Conservation (phyloP, 1,140 invertebrate genomes). For the Cardiocondyla obscurior region DNA sequence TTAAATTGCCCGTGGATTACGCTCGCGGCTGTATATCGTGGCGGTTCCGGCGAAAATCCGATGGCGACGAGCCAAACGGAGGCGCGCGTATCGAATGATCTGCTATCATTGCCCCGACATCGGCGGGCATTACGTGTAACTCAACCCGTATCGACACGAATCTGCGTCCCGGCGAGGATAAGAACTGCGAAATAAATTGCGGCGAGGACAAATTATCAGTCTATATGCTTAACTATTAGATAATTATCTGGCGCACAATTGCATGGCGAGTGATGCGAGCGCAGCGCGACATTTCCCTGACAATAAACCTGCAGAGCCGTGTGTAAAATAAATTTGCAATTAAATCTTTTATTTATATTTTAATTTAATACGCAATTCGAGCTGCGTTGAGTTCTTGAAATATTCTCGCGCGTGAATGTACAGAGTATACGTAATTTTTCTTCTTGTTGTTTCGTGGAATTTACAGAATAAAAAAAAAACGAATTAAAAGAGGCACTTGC, state of each 20-base stretch:
- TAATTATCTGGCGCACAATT: not conserved
- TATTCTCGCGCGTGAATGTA: not conserved
- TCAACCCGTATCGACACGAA: not conserved
- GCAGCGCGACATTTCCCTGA: no score
- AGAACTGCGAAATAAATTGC: not conserved
- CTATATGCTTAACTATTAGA: not conserved
- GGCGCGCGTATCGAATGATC: slow-evolving; percentile 28
- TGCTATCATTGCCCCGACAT: slow-evolving; percentile 23
- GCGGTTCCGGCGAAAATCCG: slow-evolving; percentile 53
- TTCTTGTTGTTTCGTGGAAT: not conserved
- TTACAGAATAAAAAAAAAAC: not conserved
- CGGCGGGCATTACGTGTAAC: not conserved
- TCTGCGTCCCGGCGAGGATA: not conserved
- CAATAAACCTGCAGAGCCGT: no score
- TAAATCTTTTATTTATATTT: no score
- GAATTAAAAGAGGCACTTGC: slow-evolving; percentile 1
- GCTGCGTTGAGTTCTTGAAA: not conserved
- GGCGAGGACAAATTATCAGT: not conserved
- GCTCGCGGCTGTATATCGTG: slow-evolving; percentile 11
- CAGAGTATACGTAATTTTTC: not conserved
- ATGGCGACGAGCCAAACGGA: slow-evolving; percentile 51
- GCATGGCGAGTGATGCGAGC: no score
- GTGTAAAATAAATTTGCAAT: no score
- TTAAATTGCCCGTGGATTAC: slow-evolving; percentile 80
- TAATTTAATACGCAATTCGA: no score